Evolutionary conservation across 2,888 invertebrate species (phyloP).

Genomic region (Creontiades dilutus): DNA sequence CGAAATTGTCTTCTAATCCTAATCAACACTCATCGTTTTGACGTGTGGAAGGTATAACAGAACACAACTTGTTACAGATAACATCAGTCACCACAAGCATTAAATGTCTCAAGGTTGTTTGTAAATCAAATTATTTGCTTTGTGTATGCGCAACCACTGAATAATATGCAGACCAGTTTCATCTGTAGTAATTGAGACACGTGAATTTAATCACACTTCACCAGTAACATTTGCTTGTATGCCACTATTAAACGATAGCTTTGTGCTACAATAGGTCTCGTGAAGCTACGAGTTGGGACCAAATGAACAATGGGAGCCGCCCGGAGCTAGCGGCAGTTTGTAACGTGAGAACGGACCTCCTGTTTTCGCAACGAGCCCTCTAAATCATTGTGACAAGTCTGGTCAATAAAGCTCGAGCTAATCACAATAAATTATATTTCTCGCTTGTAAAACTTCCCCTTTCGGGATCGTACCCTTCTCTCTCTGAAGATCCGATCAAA

Average conservation of each 20-base stretch:
- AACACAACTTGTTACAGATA: no score
- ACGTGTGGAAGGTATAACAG: no score
- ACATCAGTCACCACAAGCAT: no score
- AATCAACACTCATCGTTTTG: no score
- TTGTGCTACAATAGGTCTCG: slow-evolving; percentile 2
- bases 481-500: slow-evolving; percentile 19
- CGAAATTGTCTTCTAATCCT: no score
- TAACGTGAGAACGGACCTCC: slow-evolving; percentile 42
- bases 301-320: slow-evolving; percentile 37
- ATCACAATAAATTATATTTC: slow-evolving; percentile 39
- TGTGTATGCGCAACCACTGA: background rate
- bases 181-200: background rate
- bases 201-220: background rate
- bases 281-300: background rate
- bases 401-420: slow-evolving; percentile 28
- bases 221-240: slow-evolving; percentile 9
- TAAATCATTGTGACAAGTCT: slow-evolving; percentile 42
- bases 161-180: background rate
- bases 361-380: slow-evolving; percentile 14
- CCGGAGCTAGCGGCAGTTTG: slow-evolving; percentile 13
- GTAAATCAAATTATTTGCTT: no score
- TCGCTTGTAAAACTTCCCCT: slow-evolving; percentile 28
- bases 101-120: no score
- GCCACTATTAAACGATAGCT: background rate
- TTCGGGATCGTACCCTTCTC: slow-evolving; percentile 7